Evolutionary conservation across 2,113 vertebrate genomes (phyloP).

Genomic region (Saccopteryx leptura): DNA sequence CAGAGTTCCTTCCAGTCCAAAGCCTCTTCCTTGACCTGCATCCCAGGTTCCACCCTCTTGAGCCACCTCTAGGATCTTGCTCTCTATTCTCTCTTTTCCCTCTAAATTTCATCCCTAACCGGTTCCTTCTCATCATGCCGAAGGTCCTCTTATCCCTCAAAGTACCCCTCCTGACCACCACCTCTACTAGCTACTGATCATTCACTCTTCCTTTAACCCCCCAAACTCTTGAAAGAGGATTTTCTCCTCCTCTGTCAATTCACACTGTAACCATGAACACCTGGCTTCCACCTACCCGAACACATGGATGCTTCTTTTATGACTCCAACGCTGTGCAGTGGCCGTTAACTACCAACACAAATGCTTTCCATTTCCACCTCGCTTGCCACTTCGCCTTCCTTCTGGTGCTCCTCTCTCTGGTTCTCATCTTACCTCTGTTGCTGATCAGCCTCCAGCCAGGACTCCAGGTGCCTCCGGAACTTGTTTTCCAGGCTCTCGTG

Average conservation of each 20-base stretch:
- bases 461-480: neutral
- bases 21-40: neutral
- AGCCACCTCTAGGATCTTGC: neutral
- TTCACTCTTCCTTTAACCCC: neutral
- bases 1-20: neutral
- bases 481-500: neutral
- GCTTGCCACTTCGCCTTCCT: neutral
- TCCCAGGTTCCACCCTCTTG: neutral
- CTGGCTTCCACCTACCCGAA: neutral
- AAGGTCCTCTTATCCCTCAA: neutral
- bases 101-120: neutral
- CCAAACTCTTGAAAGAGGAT: neutral
- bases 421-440: neutral
- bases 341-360: neutral
- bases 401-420: neutral
- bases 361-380: neutral
- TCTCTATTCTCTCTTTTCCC: neutral
- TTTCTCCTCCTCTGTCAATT: neutral
- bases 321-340: neutral
- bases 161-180: neutral
- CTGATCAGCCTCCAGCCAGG: neutral
- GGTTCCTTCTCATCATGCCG: neutral
- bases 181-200: neutral
- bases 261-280: neutral
- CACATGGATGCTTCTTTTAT: accelerated